These are phyloP conservation scores for Sturnira hondurensis DNA, from an alignment of 2,113 vertebrate genomes.

Conservation along the genomic window DNA sequence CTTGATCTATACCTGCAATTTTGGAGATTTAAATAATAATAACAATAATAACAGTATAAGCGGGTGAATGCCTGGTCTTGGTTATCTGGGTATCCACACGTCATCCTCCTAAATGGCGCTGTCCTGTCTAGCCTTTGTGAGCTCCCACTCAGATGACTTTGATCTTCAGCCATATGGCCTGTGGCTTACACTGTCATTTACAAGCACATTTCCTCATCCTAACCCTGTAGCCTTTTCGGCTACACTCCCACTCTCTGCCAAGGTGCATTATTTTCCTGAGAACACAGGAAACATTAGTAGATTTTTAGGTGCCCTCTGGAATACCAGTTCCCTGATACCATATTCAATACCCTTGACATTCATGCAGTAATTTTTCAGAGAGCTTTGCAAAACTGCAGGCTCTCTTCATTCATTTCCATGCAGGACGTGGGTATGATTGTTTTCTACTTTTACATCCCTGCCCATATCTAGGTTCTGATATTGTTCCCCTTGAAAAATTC, in stretches of 20 bases:
- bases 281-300: accelerated
- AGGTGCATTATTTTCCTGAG: accelerated
- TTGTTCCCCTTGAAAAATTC: background rate
- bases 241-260: background rate
- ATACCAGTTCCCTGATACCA: too few species aligned
- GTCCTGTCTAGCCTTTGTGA: background rate
- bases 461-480: background rate
- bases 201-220: background rate
- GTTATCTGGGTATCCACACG: background rate
- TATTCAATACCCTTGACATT: accelerated
- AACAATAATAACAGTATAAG: too few species aligned
- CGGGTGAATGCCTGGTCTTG: accelerated
- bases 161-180: background rate
- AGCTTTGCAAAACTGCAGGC: background rate
- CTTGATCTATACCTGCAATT: background rate
- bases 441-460: background rate
- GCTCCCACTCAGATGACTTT: background rate
- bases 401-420: background rate
- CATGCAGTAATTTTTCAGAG: background rate
- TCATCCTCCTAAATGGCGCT: accelerated
- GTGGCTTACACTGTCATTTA: background rate
- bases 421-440: background rate
- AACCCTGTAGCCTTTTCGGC: background rate
- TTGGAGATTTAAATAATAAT: background rate
- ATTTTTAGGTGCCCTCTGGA: background rate